These are phyloP conservation scores for Oxycera nigricornis DNA, from an alignment of 2,888 invertebrate genomes.

Conservation along the genomic window DNA sequence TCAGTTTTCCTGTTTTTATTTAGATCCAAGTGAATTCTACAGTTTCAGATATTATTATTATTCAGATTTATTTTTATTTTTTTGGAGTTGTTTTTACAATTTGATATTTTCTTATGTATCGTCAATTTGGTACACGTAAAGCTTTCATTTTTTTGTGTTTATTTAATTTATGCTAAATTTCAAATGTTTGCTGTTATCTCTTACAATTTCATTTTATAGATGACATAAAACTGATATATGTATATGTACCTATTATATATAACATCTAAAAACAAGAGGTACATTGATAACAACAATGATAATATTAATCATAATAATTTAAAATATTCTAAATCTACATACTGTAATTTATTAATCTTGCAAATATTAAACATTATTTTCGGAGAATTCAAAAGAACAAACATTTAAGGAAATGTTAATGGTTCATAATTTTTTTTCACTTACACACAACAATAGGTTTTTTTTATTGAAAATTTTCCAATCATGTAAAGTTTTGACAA, in stretches of 20 bases:
- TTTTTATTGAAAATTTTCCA: too few relatives aligned
- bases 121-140: conserved; percentile 16
- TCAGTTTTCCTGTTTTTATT: too few relatives aligned
- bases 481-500: too few relatives aligned
- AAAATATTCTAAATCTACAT: neutral
- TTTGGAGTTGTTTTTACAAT: neutral
- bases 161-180: conserved; percentile 18
- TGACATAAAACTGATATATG: conserved; percentile 26
- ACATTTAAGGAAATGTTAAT: too few relatives aligned
- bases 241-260: neutral
- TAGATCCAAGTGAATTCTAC: neutral
- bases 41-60: neutral
- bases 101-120: neutral
- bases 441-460: too few relatives aligned
- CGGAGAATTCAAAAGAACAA: too few relatives aligned
- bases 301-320: neutral
- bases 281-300: neutral
- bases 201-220: conserved; percentile 38
- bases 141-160: conserved; percentile 16
- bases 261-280: too few relatives aligned
- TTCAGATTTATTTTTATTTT: conserved; percentile 11
- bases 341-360: neutral
- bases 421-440: too few relatives aligned
- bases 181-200: conserved; percentile 37
- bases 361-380: too few relatives aligned